phyloP scores from a whole-genome alignment of 1,140 invertebrate genomes.

The Dendrolimus kikuchii region DNA sequence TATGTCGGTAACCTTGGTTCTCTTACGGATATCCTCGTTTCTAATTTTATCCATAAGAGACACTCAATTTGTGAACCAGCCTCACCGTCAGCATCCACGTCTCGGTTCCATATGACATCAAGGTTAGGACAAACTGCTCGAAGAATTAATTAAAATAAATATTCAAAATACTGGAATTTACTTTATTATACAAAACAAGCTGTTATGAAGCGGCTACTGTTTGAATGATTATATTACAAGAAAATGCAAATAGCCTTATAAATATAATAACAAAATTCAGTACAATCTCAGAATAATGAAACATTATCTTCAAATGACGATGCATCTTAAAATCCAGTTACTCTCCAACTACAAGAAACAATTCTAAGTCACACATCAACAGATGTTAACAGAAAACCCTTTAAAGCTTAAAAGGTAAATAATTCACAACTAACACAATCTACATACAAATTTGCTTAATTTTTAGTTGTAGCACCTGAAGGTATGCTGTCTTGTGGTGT shows the following conservation, averaged over 20 bases:
- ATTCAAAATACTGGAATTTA: slow-evolving; percentile 26
- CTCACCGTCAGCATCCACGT: too few species aligned
- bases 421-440: slow-evolving; percentile 60
- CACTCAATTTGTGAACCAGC: too few species aligned
- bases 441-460: slow-evolving; percentile 48
- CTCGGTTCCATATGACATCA: too few species aligned
- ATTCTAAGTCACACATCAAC: slow-evolving; percentile 15
- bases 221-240: not conserved
- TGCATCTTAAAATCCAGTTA: slow-evolving; percentile 11
- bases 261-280: too few species aligned
- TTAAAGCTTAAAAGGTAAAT: slow-evolving; percentile 57
- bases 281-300: too few species aligned
- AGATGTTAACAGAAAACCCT: slow-evolving; percentile 37
- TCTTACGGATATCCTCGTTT: too few species aligned
- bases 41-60: too few species aligned
- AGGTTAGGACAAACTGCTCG: too few species aligned
- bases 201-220: slow-evolving; percentile 13
- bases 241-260: not conserved
- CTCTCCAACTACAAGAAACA: slow-evolving; percentile 18
- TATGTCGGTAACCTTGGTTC: too few species aligned
- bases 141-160: too few species aligned
- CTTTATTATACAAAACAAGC: slow-evolving; percentile 45
- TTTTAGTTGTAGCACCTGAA: slow-evolving; percentile 41
- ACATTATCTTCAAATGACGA: not conserved
- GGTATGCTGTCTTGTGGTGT: slow-evolving; percentile 39